phyloP scores from a whole-genome alignment of 2,113 vertebrate species.

The Equus przewalskii region DNA sequence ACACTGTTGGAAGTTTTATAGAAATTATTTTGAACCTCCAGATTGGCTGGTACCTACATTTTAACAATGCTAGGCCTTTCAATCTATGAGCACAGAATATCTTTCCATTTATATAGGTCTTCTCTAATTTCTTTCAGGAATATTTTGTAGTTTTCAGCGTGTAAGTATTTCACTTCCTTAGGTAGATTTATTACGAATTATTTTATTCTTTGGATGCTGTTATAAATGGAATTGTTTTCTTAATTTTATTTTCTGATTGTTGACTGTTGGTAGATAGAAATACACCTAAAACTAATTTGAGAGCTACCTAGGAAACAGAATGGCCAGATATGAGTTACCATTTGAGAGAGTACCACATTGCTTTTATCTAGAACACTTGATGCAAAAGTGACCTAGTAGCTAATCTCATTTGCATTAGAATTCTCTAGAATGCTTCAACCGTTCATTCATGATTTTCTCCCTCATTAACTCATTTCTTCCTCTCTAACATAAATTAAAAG shows the following conservation, averaged over 20 bases:
- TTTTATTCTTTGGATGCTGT: background rate
- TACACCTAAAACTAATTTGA: background rate
- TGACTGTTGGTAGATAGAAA: background rate
- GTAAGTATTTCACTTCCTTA: background rate
- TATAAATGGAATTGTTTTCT: background rate
- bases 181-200: background rate
- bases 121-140: background rate
- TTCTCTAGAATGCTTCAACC: background rate
- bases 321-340: background rate
- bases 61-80: background rate
- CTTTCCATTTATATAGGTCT: background rate
- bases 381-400: background rate
- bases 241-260: background rate
- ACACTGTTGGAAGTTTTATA: background rate
- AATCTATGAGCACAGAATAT: background rate
- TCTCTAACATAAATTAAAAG: constrained; percentile 36
- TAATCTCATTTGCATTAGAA: constrained; percentile 10
- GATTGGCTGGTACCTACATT: background rate
- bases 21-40: background rate
- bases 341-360: background rate
- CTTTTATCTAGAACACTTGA: background rate
- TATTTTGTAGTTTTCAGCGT: background rate
- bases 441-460: constrained; percentile 8
- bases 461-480: constrained; percentile 56
- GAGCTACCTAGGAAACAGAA: background rate